phyloP scores from a whole-genome alignment of 2,113 vertebrate species.

The Tamias sibiricus region DNA sequence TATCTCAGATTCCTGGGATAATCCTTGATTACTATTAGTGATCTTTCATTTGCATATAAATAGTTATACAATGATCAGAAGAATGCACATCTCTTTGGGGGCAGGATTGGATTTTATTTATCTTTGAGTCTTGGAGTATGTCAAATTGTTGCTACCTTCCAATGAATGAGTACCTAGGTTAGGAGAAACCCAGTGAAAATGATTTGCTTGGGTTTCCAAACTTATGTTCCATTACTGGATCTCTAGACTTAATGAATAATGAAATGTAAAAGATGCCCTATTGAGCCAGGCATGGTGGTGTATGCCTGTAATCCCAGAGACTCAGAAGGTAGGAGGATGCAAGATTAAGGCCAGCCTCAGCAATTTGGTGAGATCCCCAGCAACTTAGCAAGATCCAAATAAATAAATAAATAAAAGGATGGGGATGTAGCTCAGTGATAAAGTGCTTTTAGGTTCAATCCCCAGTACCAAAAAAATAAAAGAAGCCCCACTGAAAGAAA shows the following conservation, averaged over 20 bases:
- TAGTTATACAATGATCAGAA: not conserved
- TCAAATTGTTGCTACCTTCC: not conserved
- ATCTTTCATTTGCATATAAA: not conserved
- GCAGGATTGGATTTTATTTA: not conserved
- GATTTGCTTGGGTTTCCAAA: not conserved
- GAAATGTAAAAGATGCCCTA: not conserved
- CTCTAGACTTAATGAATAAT: not conserved
- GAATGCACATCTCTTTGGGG: not conserved
- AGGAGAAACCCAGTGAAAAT: not conserved
- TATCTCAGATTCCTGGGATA: not conserved
- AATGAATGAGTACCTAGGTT: not conserved
- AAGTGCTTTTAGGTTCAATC: too few relatives aligned
- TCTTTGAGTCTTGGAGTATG: not conserved
- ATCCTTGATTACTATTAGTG: not conserved
- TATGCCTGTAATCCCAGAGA: too few relatives aligned
- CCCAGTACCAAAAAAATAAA: too few relatives aligned
- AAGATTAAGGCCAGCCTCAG: too few relatives aligned
- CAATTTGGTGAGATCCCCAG: too few relatives aligned
- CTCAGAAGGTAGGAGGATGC: too few relatives aligned
- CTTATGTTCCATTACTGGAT: not conserved
- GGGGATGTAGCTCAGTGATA: too few relatives aligned
- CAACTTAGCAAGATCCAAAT: too few relatives aligned
- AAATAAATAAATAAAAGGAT: too few relatives aligned
- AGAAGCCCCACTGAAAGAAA: not conserved
- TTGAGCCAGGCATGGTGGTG: too few relatives aligned